Percentiles rank a stretch among this genome's conserved stretches.
These are phyloP conservation scores for Sinocyclocheilus rhinocerous DNA, from an alignment of 2,113 vertebrate species.

Conservation along the genomic window DNA sequence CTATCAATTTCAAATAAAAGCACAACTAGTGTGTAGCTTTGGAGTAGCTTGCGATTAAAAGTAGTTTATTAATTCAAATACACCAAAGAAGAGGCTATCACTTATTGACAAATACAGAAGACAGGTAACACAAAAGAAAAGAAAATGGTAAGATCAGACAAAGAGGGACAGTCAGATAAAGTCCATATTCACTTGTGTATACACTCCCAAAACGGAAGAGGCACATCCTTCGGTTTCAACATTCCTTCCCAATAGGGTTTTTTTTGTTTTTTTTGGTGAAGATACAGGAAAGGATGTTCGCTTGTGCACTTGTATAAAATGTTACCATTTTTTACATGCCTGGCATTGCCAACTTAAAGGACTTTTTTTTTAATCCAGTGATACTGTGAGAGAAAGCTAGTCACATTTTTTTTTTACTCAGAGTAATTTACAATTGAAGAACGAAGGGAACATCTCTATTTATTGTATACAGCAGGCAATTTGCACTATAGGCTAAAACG, in stretches of 20 bases:
- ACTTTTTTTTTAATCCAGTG: constrained; percentile 72
- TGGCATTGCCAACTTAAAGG: constrained; percentile 82
- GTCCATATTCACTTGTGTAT: constrained; percentile 78
- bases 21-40: not conserved
- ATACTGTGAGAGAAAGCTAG: constrained; percentile 67
- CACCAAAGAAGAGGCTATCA: constrained; percentile 83
- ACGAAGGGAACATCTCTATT: constrained; percentile 76
- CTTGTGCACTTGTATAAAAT: constrained; percentile 75
- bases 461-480: constrained; percentile 82
- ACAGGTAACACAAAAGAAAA: constrained; percentile 70
- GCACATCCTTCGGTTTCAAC: constrained; percentile 75
- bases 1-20: not conserved
- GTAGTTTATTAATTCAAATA: constrained; percentile 86
- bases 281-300: constrained; percentile 68
- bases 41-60: constrained; percentile 76
- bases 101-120: constrained; percentile 83
- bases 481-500: constrained; percentile 70
- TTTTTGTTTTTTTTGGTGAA: constrained; percentile 47
- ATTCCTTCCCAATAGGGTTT: constrained; percentile 73
- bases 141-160: constrained; percentile 59
- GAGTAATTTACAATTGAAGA: constrained; percentile 74
- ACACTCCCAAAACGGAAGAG: constrained; percentile 75
- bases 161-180: constrained; percentile 59
- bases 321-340: constrained; percentile 81
- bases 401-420: constrained; percentile 74